These are phyloP conservation scores for Bubo bubo DNA, from an alignment of 2,113 vertebrate genomes.

Conservation along the genomic window DNA sequence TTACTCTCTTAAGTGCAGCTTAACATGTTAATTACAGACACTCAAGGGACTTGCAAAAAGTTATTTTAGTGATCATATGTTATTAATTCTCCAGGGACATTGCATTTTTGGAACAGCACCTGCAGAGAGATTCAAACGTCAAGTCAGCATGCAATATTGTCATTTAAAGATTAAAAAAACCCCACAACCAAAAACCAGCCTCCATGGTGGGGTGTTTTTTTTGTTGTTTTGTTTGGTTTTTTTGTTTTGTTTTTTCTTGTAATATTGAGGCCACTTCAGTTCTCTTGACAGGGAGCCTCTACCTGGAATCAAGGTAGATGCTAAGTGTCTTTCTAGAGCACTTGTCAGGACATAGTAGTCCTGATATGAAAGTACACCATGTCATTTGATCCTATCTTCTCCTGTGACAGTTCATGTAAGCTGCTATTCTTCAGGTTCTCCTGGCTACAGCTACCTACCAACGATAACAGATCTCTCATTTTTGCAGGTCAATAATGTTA, in stretches of 20 bases:
- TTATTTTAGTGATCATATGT: constrained; percentile 52
- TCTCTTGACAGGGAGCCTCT: background rate
- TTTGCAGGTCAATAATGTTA: background rate
- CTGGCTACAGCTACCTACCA: background rate
- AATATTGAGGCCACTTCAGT: background rate
- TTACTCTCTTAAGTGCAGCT: constrained; percentile 71
- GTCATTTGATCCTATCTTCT: background rate
- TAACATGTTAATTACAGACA: constrained; percentile 72
- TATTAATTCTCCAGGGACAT: constrained; percentile 70
- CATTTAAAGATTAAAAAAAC: background rate
- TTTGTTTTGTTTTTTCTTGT: background rate
- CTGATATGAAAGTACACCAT: background rate
- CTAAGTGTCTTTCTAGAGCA: background rate
- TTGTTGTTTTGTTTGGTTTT: background rate
- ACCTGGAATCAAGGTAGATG: background rate
- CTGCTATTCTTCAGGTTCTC: background rate
- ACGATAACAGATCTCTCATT: background rate
- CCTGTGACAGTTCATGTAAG: background rate
- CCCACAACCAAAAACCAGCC: fast-evolving
- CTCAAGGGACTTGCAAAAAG: constrained; percentile 64
- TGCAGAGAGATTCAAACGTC: background rate
- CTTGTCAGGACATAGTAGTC: background rate
- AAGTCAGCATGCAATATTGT: background rate
- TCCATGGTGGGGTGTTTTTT: background rate
- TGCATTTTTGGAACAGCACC: constrained; percentile 44